Evolutionary conservation across 2,888 invertebrate species (phyloP), one percentile per base, ranked within the genome.

Genomic region (Ditylenchus weischeri): DNA sequence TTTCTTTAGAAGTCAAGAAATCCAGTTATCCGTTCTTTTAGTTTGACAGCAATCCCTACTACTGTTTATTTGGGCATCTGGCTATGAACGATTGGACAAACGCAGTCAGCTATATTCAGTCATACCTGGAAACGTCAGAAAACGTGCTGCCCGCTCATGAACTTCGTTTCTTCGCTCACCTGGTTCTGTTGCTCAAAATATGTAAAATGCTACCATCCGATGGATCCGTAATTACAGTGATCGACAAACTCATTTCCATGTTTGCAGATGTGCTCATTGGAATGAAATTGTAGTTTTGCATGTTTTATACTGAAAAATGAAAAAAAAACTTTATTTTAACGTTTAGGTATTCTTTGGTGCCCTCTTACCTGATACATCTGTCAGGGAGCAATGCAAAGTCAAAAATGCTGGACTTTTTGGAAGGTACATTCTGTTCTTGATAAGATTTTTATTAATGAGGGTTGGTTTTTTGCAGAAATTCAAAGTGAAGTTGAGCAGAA

Each of bases 161-260:
- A 23, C 67, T 71, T 18, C 70, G 73, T 38, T 74, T 75, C 62
- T 75, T 76, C 63, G 57, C 71, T 21, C 75, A 73, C 36, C 61
- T 73, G 23, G 61, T 75, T 8, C 63, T 73, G 18, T 21, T 69
- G 48, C 23, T 75, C 23, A 72, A 68, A 58, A 23, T 64, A 4
- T 36, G 51, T n/a, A 64, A 49, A 48, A 47, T 60, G 36, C 50
- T 62, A 49, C 19, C 54, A n/a, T 15, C 54, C 50, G 57, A 71
- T 2, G 43, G 15, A 8, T 8, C 43, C 58, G 51, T 57, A 48
- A 48, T 21, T 47, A 19, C n/a, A 35, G 54, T 61, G 15, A 29
- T 29, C 2, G 73, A 75, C 36, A 35, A 21, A 18, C 57, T 73
- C 18, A 47, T 73, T n/a, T 51, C 48, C 0, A 59, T 63, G 35